Evolutionary conservation across 2,797 vertebrate genomes (phyloP), one percentile per base, ranked within the genome.

Genomic region (Crenuchus spilurus): DNA sequence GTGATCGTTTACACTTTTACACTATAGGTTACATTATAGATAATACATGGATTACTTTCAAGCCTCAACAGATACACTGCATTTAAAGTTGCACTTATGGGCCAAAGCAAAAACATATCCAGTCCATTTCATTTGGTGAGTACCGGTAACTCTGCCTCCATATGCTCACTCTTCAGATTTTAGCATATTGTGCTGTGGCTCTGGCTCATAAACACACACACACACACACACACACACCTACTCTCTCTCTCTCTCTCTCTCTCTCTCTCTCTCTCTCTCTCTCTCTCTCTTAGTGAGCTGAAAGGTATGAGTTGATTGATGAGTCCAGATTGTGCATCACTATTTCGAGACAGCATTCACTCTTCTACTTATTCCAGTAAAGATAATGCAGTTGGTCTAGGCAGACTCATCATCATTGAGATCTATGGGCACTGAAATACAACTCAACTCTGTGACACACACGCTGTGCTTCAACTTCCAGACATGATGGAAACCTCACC

Each of bases 151-250:
- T 60, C 22, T 31, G 1, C 16, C 30, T 64, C 70, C 74, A 73
- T 76, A 76, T 79, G 78, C 48, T 52, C 35, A 33, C 28, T 13
- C n/a, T 68, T 61, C 49, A 71, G 72, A 69, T 70, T 67, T 30
- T 51, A 76, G 55, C 49, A 16, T 55, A 44, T 48, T 62, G 14
- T 48, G 51, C 41, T 54, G 39, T 72, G 60, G 64, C 57, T 72
- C 18, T 52, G 7, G 1, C 54, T 51, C 66, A 76, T 69, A 72
- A 58, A 79, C 48, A 55, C 51, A 60, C 70, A 37, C 57, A 54
- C 44, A 37, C n/a, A 55, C 51, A 67, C 33, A 72, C 28, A 48
- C 13, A 63, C 70, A n/a, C n/a, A n/a, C n/a, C n/a, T n/a, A n/a
- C n/a, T n/a, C n/a, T n/a, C n/a, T n/a, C n/a, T n/a, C n/a, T 52